Evolutionary conservation across 1,140 invertebrate species (phyloP), one percentile per base, ranked within the genome.

Genomic region (Acromyrmex heyeri): DNA sequence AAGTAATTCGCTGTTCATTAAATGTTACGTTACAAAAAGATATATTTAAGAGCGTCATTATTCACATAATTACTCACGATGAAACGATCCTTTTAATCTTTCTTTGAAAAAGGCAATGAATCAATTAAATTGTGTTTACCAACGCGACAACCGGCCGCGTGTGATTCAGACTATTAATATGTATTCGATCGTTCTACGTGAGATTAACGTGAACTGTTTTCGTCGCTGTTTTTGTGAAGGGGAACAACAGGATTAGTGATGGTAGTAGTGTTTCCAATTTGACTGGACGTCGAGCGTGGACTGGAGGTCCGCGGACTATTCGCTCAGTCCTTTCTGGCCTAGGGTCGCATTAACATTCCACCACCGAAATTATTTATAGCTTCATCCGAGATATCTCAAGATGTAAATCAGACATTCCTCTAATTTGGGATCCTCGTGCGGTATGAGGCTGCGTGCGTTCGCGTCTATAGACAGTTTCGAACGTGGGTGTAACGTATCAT

Each of bases 331-430:
- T 90, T 92, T 92, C 76, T 82, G 88, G 82, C 89, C 91, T 88
- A 91, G 90, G 90, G 83, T 81, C 92, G 91, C 91, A 94, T 94
- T 94, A 93, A 93, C 93, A 93, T 93, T 93, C 93, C 93, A 93
- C 83, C 92, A 92, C 90, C 86, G 85, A 93, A 93, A 94, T 94
- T 94, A 94, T 94, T 94, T 94, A 94, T 94, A 94, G 93, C 93
- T 94, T 94, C 93, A 94, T 94, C 89, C 92, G 91, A 92, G 92
- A 91, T 91, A 93, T 94, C 91, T 92, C 89, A 91, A 93, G 93
- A 94, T 93, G 93, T 92, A 94, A 94, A 94, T 93, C 92, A 93
- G 91, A 89, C 91, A 94, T 94, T 94, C 92, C 91, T 93, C 91
- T 93, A 94, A 94, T 93, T 94, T 93, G 91, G 88, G 86, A 90